phyloP scores from a whole-genome alignment of 1,140 invertebrate genomes.

The Vanessa tameamea region DNA sequence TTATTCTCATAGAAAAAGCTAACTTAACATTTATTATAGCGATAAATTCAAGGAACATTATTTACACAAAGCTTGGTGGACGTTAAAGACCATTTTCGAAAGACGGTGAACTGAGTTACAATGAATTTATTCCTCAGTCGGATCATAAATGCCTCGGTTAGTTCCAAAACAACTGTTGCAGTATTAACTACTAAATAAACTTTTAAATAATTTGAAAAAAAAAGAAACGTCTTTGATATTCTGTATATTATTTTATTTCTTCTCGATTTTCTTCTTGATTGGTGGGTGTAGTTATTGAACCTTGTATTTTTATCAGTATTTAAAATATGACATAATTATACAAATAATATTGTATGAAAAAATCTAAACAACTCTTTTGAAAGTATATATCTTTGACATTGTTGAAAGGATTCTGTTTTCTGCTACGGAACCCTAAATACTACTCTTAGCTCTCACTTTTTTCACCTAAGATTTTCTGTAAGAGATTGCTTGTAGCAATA shows the following conservation, averaged over 20 bases:
- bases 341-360: too few relatives aligned
- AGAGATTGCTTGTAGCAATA: background rate
- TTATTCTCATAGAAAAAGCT: conserved; percentile 72
- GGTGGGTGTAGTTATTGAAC: too few relatives aligned
- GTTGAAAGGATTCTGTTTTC: background rate
- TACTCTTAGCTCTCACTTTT: background rate
- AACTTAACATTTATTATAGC: conserved; percentile 73
- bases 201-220: conserved; percentile 4
- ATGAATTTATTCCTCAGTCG: conserved; percentile 66
- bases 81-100: conserved; percentile 73
- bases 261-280: background rate
- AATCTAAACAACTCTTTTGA: too few relatives aligned
- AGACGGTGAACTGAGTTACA: conserved; percentile 64
- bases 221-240: too few relatives aligned
- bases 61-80: conserved; percentile 74
- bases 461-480: conserved; percentile 1
- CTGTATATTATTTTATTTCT: too few relatives aligned
- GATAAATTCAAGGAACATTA: conserved; percentile 78
- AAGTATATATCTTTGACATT: background rate
- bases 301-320: background rate
- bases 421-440: background rate
- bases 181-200: background rate
- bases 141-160: conserved; percentile 24
- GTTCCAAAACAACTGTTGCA: conserved; percentile 25
- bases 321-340: too few relatives aligned